Evolutionary conservation across 2,113 vertebrate species (phyloP), one percentile per base, ranked within the genome.

Genomic region (Rostratula benghalensis): DNA sequence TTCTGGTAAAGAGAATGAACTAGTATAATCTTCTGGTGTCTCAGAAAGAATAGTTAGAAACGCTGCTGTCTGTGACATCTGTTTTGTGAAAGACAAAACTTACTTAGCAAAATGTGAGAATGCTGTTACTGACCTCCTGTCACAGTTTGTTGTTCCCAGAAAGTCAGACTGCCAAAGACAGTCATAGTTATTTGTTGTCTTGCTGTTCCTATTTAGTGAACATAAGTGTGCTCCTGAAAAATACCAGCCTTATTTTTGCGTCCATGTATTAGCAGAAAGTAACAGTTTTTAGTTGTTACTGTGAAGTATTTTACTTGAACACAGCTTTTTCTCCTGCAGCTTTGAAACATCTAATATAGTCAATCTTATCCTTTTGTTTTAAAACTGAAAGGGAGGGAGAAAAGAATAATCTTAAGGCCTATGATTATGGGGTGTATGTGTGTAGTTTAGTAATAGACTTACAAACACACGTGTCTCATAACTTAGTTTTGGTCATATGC

Each of bases 31-130:
- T 90, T 71, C 50, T 84, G n/a, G 7, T 83, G 24, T 93, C 82
- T 93, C 63, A 53, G 57, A 83, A 92, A 81, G 86, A 77, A 71
- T 69, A 82, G 80, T 83, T 94, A 50, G 21, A 83, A 95, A 87
- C 71, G 69, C 31, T 75, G 35, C 70, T 90, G 88, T 95, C 87
- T 96, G 60, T 78, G 87, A 64, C 88, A 91, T 94, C 75, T 96
- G 95, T 81, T 82, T 90, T n/a, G 75, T 85, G 94, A 93, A 94
- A 96, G 95, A 84, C 93, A 87, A 75, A 95, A 92, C 94, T 95
- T 94, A 77, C 79, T 96, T 96, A 92, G 83, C 77, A 92, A 82
- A 96, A 92, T 82, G 95, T 95, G 91, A 85, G 89, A 85, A 65
- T 81, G 61, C 75, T 89, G 70, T 76, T 87, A 48, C 73, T 94